These are phyloP conservation scores for Amia ocellicauda DNA, from an alignment of 2,113 vertebrate species.

Conservation along the genomic window DNA sequence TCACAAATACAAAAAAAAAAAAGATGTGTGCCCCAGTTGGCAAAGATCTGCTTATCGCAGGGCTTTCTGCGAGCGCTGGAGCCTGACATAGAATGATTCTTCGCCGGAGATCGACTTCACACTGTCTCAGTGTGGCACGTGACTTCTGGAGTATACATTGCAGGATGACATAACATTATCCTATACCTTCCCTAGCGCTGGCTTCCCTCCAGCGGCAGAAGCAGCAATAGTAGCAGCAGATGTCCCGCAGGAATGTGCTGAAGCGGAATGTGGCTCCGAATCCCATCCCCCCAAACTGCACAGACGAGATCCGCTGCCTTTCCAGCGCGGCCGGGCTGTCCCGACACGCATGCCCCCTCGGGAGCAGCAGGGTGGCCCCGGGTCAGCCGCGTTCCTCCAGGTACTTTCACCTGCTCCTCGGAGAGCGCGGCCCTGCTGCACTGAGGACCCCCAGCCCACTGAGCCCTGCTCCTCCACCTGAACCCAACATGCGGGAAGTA, in stretches of 20 bases:
- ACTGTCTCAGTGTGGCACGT: too few species aligned
- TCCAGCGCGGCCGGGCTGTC: background rate
- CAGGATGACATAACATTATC: constrained; percentile 6
- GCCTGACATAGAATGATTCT: too few species aligned
- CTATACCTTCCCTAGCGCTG: background rate
- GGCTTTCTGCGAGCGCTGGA: too few species aligned
- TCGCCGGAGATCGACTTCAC: too few species aligned
- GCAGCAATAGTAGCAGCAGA: background rate
- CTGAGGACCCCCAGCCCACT: too few species aligned
- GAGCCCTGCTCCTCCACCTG: background rate
- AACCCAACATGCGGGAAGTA: too few species aligned
- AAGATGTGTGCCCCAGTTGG: constrained; percentile 2
- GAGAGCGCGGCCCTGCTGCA: background rate
- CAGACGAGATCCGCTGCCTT: too few species aligned
- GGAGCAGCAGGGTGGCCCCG: too few species aligned
- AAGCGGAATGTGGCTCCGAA: constrained; percentile 9
- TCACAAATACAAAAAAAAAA: too few species aligned
- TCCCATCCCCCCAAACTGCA: background rate
- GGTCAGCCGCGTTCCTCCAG: constrained; percentile 4
- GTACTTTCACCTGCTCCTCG: constrained; percentile 11
- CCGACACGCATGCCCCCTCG: background rate
- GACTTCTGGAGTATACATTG: background rate
- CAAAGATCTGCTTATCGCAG: background rate
- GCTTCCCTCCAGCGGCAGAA: background rate
- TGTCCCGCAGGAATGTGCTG: constrained; percentile 8